Evolutionary conservation across 2,888 invertebrate species (phyloP).

Genomic region (Dicyrtomina minuta): DNA sequence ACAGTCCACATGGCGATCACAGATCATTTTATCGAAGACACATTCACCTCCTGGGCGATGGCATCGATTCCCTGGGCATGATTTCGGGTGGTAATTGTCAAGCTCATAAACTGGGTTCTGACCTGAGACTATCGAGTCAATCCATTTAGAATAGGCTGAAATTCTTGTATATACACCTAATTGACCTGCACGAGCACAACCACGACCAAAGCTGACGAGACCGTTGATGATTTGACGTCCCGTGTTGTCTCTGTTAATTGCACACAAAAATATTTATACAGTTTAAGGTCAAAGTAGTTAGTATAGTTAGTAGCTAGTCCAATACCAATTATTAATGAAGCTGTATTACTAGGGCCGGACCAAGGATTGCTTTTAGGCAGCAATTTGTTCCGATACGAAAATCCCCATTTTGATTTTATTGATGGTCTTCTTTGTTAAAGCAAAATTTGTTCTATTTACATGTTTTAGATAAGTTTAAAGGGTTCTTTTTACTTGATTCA

Average conservation of each 20-base stretch:
- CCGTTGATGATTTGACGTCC: constrained; percentile 80
- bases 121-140: constrained; percentile 36
- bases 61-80: constrained; percentile 23
- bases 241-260: constrained; percentile 61
- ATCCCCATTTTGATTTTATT: no score
- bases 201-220: constrained; percentile 82
- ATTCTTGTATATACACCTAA: constrained; percentile 82
- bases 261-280: constrained; percentile 49
- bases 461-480: no score
- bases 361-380: no score
- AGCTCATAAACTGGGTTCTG: constrained; percentile 4
- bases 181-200: constrained; percentile 76
- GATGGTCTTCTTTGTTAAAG: no score
- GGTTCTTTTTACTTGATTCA: no score
- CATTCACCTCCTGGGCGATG: constrained; percentile 62
- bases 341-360: no score
- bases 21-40: constrained; percentile 66
- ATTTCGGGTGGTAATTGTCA: neutral
- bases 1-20: constrained; percentile 75
- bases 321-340: no score
- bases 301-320: no score
- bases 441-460: no score
- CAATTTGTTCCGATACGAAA: no score
- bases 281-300: no score
- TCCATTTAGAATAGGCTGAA: constrained; percentile 45